Base-by-base conservation (phyloP, 2,888 invertebrate species). In the Drosophila fulvimacula region DNA sequence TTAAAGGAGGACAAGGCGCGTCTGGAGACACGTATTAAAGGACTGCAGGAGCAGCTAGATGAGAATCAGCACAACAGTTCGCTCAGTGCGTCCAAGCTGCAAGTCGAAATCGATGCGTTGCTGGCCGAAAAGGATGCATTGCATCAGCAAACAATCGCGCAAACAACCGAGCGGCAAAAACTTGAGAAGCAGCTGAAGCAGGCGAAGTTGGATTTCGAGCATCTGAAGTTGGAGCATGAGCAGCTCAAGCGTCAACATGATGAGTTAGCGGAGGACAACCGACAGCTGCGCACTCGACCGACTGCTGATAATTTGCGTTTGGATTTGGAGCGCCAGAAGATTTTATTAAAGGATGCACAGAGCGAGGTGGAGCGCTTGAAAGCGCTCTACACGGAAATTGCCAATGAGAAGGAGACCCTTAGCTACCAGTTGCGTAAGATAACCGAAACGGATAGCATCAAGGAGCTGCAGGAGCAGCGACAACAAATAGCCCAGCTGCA, bases 401-500 rank as follows among this genome's bases (percentile, higher is more conserved):
- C 95, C 70, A 94, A 94, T 70, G 93, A 94, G 7, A 94, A 95
- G 52, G 95, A 95, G 63, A 89, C 94, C n/a, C 91, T 94, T 5
- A 91, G 93, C 27, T 93, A 94, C 71, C 94, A 95, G 83, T 85
- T 95, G 44, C 94, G 93, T 76, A 94, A 95, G 56, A 76, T 94
- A 41, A 93, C 94, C 72, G 93, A 93, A 68, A 92, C 89, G 48
- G 94, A 94, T 11, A 91, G 91, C 9, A 82, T 93, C 0, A 93
- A 93, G 69, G 93, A 93, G 59, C 89, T 94, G 82, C 93, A 93
- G 68, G 93, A 92, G 78, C 93, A 94, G 79, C 94, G 92, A 49
- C 93, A 93, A 38, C 94, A 94, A 76, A 91, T 94, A 27, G 93
- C 94, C 0, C 93, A 93, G 64, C 92, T 95, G 1, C 94, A 94